phyloP scores from a whole-genome alignment of 2,888 invertebrate genomes.

The Gymnosoma rotundatum region DNA sequence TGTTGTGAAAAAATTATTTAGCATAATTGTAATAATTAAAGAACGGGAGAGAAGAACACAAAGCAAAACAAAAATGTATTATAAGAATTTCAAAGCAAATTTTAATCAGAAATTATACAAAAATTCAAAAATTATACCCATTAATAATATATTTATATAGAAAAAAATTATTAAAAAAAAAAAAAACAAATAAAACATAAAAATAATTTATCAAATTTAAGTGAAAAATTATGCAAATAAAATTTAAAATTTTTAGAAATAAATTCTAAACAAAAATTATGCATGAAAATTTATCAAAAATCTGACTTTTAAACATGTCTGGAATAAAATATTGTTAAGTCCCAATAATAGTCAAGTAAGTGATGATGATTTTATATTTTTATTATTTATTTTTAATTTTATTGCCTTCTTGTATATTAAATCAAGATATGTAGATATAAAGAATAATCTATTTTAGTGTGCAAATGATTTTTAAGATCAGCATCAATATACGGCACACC shows the following conservation, averaged over 20 bases:
- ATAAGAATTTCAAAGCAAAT: slow-evolving; percentile 11
- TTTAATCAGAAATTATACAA: not conserved
- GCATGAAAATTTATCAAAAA: not conserved
- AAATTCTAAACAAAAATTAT: not conserved
- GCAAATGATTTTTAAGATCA: slow-evolving; percentile 42
- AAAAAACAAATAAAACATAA: not conserved
- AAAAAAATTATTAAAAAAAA: not conserved
- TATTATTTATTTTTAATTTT: not conserved
- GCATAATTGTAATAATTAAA: slow-evolving; percentile 42
- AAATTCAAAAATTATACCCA: not conserved
- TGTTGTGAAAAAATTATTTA: slow-evolving; percentile 25
- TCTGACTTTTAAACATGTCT: slow-evolving; percentile 13
- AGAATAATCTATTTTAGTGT: slow-evolving; percentile 30
- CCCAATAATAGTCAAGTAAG: slow-evolving; percentile 7
- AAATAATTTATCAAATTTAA: not conserved
- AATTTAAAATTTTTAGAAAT: not conserved
- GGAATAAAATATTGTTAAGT: slow-evolving; percentile 6
- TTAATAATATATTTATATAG: not conserved
- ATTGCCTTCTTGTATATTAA: not conserved
- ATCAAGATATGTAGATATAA: not conserved
- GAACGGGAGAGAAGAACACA: not conserved
- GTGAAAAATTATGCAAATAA: not conserved
- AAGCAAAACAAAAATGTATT: slow-evolving; percentile 10
- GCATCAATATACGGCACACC: slow-evolving; percentile 4
- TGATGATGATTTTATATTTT: not conserved